A percentile compares a stretch with the other conserved stretches of the same genome.
These are phyloP conservation scores for Scopus umbretta DNA, from an alignment of 2,113 vertebrate species.

Conservation along the genomic window DNA sequence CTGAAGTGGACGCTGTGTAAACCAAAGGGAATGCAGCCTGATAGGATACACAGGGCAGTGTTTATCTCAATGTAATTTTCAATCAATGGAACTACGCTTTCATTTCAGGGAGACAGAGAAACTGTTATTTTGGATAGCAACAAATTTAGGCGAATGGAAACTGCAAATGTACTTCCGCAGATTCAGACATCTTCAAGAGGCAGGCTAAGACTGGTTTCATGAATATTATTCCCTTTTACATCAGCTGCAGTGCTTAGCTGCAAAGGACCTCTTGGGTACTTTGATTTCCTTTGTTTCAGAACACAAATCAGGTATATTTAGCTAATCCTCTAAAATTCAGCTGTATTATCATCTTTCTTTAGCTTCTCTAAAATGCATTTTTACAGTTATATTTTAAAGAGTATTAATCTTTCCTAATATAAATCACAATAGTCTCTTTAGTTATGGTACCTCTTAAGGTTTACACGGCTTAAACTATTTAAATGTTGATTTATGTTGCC, in stretches of 20 bases:
- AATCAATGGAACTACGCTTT: background rate
- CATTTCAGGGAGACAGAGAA: background rate
- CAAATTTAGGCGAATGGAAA: background rate
- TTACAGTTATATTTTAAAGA: constrained; percentile 4
- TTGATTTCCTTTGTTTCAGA: constrained; percentile 44
- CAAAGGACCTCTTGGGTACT: background rate
- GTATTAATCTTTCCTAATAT: background rate
- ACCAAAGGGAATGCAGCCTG: background rate
- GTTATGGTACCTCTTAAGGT: background rate
- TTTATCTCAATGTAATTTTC: background rate
- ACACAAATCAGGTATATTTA: constrained; percentile 21
- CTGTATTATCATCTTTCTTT: constrained; percentile 13
- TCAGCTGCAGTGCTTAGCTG: background rate
- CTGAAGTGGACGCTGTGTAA: background rate
- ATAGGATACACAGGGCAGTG: background rate
- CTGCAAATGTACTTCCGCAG: background rate
- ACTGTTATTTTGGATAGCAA: background rate
- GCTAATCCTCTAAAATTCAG: constrained; percentile 33
- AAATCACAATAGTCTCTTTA: constrained; percentile 31
- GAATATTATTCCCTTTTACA: background rate
- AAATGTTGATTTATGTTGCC: background rate
- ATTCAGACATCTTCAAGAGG: background rate
- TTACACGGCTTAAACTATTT: background rate
- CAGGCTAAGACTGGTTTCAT: background rate
- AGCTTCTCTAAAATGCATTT: constrained; percentile 19